Percentiles rank a stretch among this genome's conserved stretches.
Evolutionary conservation across 2,113 vertebrate species (phyloP).

Genomic region (Calyptommatus sinebrachiatus): DNA sequence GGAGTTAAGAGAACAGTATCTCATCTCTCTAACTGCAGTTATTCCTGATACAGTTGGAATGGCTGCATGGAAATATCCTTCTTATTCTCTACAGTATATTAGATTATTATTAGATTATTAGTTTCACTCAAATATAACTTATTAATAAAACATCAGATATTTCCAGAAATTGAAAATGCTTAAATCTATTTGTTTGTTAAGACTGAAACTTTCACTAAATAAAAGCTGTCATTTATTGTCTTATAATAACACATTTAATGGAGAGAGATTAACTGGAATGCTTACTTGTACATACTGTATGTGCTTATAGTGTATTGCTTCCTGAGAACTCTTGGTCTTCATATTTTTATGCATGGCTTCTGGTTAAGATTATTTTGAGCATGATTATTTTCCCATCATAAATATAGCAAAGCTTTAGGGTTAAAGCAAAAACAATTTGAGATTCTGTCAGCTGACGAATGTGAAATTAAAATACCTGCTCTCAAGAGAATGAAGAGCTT

Average conservation of each 20-base stretch:
- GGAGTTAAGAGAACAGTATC: no score
- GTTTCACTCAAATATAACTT: background rate
- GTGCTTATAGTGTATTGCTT: background rate
- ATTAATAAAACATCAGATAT: background rate
- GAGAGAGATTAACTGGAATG: conserved; percentile 2
- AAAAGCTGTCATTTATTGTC: background rate
- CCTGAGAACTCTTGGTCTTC: background rate
- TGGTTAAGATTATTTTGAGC: background rate
- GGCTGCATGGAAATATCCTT: background rate
- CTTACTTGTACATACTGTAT: background rate
- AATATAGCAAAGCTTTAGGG: background rate
- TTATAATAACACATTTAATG: background rate
- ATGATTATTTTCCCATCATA: background rate
- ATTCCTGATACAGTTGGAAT: background rate
- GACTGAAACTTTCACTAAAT: background rate
- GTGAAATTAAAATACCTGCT: background rate
- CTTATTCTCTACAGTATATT: background rate
- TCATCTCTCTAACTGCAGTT: no score
- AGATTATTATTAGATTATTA: background rate
- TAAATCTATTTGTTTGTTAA: background rate
- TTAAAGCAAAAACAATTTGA: background rate
- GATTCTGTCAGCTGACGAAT: no score
- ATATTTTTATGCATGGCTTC: background rate
- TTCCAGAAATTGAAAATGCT: background rate
- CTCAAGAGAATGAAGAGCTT: background rate